Evolutionary conservation across 2,113 vertebrate species (phyloP).

Genomic region (human (Homo sapiens)): DNA sequence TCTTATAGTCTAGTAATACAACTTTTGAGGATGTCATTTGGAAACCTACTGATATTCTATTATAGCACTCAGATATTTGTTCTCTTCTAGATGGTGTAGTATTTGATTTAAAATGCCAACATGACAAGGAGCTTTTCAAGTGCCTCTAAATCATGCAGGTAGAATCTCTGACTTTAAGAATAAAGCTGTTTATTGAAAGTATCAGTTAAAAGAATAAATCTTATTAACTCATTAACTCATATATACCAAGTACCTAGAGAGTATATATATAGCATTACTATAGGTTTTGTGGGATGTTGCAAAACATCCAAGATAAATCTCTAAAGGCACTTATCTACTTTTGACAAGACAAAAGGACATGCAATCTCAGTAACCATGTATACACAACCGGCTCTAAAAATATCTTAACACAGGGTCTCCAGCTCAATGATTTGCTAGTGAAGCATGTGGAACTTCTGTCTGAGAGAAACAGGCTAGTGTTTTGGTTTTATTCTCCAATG

Average conservation of each 20-base stretch:
- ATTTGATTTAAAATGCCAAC: neutral
- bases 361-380: neutral
- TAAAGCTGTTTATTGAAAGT: neutral
- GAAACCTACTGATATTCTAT: neutral
- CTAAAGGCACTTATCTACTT: neutral
- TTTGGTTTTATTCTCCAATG: neutral
- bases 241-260: neutral
- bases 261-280: too few species aligned
- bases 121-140: neutral
- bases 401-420: neutral
- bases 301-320: neutral
- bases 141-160: neutral
- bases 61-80: neutral
- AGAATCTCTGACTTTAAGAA: neutral
- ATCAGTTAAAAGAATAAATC: neutral
- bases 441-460: neutral
- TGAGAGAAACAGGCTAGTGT: neutral
- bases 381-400: neutral
- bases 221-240: neutral
- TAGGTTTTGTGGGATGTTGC: neutral
- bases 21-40: neutral
- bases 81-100: neutral
- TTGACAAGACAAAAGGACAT: neutral
- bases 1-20: neutral
- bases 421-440: neutral